Base-by-base conservation (phyloP, 2,888 invertebrate species). In the Drosophila ochracea region DNA sequence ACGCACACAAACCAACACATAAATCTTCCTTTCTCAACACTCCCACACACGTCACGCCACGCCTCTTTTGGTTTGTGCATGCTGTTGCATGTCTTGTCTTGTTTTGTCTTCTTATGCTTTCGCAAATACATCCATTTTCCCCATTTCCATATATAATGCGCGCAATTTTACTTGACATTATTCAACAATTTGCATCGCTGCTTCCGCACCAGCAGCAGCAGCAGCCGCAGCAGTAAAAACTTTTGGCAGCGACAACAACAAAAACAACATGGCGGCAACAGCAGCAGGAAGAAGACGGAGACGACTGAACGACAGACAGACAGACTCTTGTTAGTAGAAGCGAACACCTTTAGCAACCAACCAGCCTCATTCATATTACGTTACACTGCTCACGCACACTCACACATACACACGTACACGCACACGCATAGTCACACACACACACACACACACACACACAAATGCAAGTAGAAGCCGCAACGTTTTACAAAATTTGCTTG, bases 121-220 rank as follows among this genome's bases (percentile, higher is more conserved):
- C 68, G 68, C 66, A 75, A 68, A 58, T 72, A 68, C 72, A 52
- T 71, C 37, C 39, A 55, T 76, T 69, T 65, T 62, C 16, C 41
- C 60, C 70, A 78, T 76, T 74, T 68, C 43, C 76, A 80, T 77
- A 82, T 75, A 72, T 80, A 76, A 67, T 78, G 71, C 81, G 81
- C 79, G 78, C 78, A 78, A 83, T 84, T 87, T 87, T 72, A 60
- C 83, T 83, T 78, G 87, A 84, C 84, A 84, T 84, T 84, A 84
- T 84, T 86, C 86, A 84, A 84, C 84, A 84, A 84, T 84, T 84
- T 87, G 87, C 84, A 84, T 75, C 70, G 73, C 74, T 68, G 84
- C 76, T 87, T 87, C 87, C 87, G 84, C 76, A 68, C 53, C 62
- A 52, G 25, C 60, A 49, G 11, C 54, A 62, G 4, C 54, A 61